Percentiles rank a stretch among this genome's conserved stretches.
Evolutionary conservation across 2,797 vertebrate genomes (phyloP).

Genomic region (Sarcoramphus papa): DNA sequence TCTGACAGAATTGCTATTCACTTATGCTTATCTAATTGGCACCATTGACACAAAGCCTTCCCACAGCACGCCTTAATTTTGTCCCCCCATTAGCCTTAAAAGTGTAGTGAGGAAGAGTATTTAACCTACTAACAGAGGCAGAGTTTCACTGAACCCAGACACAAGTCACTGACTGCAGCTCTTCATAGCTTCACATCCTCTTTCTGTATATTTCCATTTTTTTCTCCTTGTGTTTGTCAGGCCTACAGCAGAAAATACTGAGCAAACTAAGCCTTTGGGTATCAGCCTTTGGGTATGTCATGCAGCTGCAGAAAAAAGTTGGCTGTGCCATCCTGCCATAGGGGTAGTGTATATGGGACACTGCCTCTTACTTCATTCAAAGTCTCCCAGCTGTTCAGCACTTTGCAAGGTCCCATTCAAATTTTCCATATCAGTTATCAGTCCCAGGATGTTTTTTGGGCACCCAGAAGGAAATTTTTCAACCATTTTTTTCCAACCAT

Average conservation of each 20-base stretch:
- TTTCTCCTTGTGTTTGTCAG: neutral
- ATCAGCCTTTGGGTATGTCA: neutral
- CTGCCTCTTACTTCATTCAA: neutral
- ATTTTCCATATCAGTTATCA: neutral
- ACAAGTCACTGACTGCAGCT: neutral
- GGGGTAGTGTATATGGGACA: accelerated
- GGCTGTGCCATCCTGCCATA: accelerated
- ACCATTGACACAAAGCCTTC: neutral
- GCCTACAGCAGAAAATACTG: neutral
- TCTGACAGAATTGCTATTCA: neutral
- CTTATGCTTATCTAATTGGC: neutral
- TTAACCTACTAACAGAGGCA: neutral
- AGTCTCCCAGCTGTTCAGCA: neutral
- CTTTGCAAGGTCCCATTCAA: neutral
- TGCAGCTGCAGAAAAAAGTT: neutral
- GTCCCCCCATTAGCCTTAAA: neutral
- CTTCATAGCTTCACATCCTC: neutral
- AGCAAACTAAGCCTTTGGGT: neutral
- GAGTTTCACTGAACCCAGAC: neutral
- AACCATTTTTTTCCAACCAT: neutral
- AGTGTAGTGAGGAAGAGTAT: neutral
- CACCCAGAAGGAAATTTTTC: neutral
- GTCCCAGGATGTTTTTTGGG: neutral
- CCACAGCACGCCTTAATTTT: neutral
- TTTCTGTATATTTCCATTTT: neutral